phyloP scores from a whole-genome alignment of 92 coral and sea anemone species.

The Epizoanthus ramosus region DNA sequence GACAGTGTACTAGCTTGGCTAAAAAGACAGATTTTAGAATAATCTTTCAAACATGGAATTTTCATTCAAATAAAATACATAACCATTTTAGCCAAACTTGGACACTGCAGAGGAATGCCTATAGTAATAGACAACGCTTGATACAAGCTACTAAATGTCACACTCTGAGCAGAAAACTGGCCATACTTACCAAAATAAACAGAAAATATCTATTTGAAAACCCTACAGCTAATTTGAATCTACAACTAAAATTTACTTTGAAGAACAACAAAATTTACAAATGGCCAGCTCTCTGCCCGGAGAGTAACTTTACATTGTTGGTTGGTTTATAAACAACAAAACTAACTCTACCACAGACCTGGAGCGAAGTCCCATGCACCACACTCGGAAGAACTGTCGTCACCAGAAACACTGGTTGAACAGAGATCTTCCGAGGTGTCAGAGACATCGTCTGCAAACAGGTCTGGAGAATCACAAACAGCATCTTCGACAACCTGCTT shows the following conservation, averaged over 20 bases:
- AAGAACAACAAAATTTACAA: background rate
- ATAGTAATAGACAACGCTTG: conserved; percentile 59
- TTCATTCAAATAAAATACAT: background rate
- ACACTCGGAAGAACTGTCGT: conserved; percentile 31
- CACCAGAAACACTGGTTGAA: conserved; percentile 48
- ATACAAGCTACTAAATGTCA: conserved; percentile 86
- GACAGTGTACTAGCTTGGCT: background rate
- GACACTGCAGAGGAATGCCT: background rate
- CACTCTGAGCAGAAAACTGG: conserved; percentile 33
- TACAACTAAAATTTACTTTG: background rate
- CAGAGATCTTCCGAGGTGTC: conserved; percentile 59
- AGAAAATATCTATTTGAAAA: background rate
- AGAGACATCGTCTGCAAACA: conserved; percentile 57
- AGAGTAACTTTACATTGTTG: conserved; percentile 33
- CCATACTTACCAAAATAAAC: conserved; percentile 11
- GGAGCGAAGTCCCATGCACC: conserved; percentile 52
- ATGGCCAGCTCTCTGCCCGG: conserved; percentile 30
- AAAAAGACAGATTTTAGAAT: background rate
- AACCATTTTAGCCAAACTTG: background rate
- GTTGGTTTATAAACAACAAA: conserved; percentile 34
- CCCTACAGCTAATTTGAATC: background rate
- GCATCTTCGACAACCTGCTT: conserved; percentile 76
- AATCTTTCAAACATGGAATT: background rate
- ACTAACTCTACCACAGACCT: conserved; percentile 34
- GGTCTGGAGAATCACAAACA: conserved; percentile 80